These are phyloP conservation scores for Rhabdomys pumilio DNA, from an alignment of 2,797 vertebrate species.

Conservation along the genomic window DNA sequence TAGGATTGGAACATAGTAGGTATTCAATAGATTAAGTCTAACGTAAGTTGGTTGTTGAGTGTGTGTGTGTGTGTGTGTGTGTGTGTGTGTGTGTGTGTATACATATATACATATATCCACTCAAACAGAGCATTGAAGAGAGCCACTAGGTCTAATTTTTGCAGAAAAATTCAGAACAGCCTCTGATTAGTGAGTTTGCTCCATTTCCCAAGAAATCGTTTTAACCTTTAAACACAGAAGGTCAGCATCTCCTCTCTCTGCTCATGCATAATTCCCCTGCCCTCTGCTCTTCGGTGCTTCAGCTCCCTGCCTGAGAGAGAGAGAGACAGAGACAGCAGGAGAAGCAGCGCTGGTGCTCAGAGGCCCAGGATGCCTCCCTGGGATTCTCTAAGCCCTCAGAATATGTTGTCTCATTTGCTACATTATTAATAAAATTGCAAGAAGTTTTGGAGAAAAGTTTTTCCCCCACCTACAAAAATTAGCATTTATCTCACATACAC, in stretches of 20 bases:
- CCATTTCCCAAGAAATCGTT: conserved; percentile 85
- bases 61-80: too few species aligned
- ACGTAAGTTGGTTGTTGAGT: background rate
- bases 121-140: conserved; percentile 64
- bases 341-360: background rate
- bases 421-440: conserved; percentile 84
- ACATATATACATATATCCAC: background rate
- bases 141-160: conserved; percentile 80
- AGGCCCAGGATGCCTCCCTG: conserved; percentile 62
- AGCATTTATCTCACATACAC: conserved; percentile 69
- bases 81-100: background rate
- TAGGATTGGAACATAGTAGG: conserved; percentile 20
- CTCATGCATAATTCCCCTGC: conserved; percentile 86
- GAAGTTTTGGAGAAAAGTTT: conserved; percentile 81
- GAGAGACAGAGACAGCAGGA: background rate
- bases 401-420: conserved; percentile 81
- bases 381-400: conserved; percentile 71
- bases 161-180: conserved; percentile 85
- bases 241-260: conserved; percentile 80
- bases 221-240: conserved; percentile 87
- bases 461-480: conserved; percentile 76
- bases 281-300: conserved; percentile 77
- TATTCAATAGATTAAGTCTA: conserved; percentile 34
- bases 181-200: conserved; percentile 85
- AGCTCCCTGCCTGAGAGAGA: conserved; percentile 66